These are phyloP conservation scores for Pedionomus torquatus DNA, from an alignment of 2,113 vertebrate genomes.

Conservation along the genomic window DNA sequence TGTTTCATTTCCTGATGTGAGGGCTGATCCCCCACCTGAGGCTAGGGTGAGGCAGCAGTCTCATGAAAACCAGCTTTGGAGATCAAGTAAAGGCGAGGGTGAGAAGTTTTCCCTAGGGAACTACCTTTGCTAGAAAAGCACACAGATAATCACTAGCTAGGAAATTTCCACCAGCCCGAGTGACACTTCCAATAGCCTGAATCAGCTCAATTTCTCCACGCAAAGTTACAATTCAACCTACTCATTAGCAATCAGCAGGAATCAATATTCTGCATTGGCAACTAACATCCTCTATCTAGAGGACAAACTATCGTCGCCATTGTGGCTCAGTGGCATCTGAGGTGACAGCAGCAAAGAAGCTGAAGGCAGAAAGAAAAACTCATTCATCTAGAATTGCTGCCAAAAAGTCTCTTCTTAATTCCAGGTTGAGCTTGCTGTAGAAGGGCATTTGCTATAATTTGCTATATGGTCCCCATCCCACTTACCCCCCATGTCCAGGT, in stretches of 20 bases:
- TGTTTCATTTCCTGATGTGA: neutral
- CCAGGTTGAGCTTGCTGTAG: neutral
- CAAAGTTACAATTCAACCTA: constrained; percentile 19
- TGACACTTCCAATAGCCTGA: neutral
- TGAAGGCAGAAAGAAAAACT: neutral
- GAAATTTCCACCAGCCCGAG: neutral
- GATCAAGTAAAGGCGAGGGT: neutral
- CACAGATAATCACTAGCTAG: neutral
- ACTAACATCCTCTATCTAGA: neutral
- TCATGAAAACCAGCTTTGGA: neutral
- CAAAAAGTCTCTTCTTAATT: neutral
- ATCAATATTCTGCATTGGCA: constrained; percentile 44
- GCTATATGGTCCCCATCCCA: neutral
- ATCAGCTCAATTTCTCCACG: neutral
- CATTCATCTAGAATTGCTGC: neutral
- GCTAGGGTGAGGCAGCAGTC: neutral
- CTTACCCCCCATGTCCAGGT: neutral
- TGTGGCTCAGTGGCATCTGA: neutral
- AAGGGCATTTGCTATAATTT: neutral
- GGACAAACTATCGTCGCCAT: neutral
- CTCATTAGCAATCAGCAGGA: constrained; percentile 54
- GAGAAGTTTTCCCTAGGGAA: neutral
- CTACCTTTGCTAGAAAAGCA: neutral
- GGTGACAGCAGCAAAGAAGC: neutral
- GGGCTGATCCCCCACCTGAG: neutral